Evolutionary conservation across 2,888 invertebrate species (phyloP).

Genomic region (Hydropsyche betteni): DNA sequence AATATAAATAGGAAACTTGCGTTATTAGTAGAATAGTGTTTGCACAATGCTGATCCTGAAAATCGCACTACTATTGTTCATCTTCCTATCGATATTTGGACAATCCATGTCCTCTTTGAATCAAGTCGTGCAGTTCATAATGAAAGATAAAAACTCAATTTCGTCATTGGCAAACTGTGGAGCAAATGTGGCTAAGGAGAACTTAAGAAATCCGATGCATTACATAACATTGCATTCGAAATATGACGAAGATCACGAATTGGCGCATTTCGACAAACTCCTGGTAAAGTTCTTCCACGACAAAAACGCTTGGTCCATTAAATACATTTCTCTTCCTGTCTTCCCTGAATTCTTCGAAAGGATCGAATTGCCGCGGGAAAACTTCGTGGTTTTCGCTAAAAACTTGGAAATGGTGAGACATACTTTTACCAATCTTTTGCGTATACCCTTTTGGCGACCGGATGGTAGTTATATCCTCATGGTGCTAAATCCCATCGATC

Average conservation of each 20-base stretch:
- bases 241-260: slow-evolving; percentile 8
- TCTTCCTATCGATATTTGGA: no score
- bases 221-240: slow-evolving; percentile 20
- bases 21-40: no score
- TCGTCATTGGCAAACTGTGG: slow-evolving; percentile 1
- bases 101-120: no score
- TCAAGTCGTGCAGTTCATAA: not conserved
- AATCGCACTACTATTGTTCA: no score
- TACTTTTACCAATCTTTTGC: not conserved
- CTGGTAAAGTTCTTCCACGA: not conserved
- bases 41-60: no score
- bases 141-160: not conserved
- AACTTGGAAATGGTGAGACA: not conserved
- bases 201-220: not conserved
- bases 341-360: slow-evolving; percentile 1
- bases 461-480: slow-evolving; percentile 20
- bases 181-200: not conserved
- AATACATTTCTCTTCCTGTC: not conserved
- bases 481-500: not conserved
- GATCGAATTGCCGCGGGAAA: not conserved
- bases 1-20: no score
- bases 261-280: slow-evolving; percentile 13
- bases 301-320: slow-evolving; percentile 4
- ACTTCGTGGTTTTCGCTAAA: slow-evolving; percentile 7
- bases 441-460: slow-evolving; percentile 1